These are phyloP conservation scores for Malurus cyaneus DNA, from an alignment of 2,113 vertebrate species.

Conservation along the genomic window DNA sequence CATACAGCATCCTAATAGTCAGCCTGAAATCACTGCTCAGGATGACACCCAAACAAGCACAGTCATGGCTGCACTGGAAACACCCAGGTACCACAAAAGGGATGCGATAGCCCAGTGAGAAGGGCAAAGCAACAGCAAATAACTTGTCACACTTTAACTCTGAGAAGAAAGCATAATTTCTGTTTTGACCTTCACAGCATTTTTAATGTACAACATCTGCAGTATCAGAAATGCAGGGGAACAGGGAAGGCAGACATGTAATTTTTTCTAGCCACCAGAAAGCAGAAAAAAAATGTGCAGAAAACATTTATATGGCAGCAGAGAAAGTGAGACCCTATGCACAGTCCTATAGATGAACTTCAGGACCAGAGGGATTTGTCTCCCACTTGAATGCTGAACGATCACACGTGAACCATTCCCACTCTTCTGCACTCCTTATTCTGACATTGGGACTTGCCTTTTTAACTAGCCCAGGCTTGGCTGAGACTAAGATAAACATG, in stretches of 20 bases:
- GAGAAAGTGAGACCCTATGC: neutral
- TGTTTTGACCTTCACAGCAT: neutral
- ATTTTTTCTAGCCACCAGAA: neutral
- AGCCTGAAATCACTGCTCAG: neutral
- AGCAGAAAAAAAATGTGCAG: neutral
- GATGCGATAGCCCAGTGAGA: neutral
- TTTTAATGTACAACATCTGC: neutral
- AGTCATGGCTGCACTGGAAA: neutral
- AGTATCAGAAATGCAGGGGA: neutral
- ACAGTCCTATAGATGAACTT: neutral
- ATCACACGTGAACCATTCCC: neutral
- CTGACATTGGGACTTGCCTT: constrained; percentile 14
- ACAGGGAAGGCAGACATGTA: neutral
- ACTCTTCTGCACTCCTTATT: neutral
- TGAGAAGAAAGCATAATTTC: neutral
- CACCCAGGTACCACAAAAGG: neutral
- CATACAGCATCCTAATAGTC: neutral
- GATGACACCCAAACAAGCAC: neutral
- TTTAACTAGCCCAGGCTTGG: constrained; percentile 28
- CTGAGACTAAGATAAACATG: constrained; percentile 57
- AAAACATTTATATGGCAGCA: neutral
- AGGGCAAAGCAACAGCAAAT: neutral
- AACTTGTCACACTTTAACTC: neutral
- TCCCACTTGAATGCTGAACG: neutral
- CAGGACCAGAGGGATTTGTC: neutral